Evolutionary conservation across 2,888 invertebrate genomes (phyloP).

Genomic region (Allacma fusca): DNA sequence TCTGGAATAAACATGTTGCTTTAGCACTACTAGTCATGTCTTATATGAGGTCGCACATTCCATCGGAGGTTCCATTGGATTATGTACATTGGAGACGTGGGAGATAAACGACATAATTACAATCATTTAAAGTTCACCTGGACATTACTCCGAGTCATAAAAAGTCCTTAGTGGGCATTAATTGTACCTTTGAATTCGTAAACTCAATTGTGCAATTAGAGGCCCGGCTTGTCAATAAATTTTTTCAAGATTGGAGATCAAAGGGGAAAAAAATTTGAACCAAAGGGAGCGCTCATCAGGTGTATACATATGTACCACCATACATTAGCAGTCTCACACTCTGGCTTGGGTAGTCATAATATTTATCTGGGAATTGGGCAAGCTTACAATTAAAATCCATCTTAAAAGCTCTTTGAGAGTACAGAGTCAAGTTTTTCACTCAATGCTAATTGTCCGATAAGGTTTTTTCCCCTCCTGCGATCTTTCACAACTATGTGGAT

Average conservation of each 20-base stretch:
- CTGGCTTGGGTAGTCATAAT: too few species aligned
- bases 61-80: background rate
- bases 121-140: background rate
- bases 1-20: slow-evolving; percentile 70
- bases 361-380: too few species aligned
- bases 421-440: background rate
- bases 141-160: slow-evolving; percentile 10
- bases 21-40: too few species aligned
- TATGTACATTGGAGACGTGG: background rate
- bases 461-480: background rate
- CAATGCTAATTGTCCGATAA: background rate
- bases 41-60: too few species aligned
- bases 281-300: background rate
- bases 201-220: too few species aligned
- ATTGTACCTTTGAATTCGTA: background rate
- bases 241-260: background rate
- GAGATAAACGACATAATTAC: background rate
- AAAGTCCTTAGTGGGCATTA: background rate
- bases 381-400: background rate
- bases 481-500: background rate
- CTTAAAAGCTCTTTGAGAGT: slow-evolving; percentile 1
- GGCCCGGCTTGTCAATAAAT: background rate
- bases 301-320: background rate
- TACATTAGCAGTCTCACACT: background rate
- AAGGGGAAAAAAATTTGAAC: background rate